Evolutionary conservation across 1,140 invertebrate genomes (phyloP).

Genomic region (Maconellicoccus hirsutus): DNA sequence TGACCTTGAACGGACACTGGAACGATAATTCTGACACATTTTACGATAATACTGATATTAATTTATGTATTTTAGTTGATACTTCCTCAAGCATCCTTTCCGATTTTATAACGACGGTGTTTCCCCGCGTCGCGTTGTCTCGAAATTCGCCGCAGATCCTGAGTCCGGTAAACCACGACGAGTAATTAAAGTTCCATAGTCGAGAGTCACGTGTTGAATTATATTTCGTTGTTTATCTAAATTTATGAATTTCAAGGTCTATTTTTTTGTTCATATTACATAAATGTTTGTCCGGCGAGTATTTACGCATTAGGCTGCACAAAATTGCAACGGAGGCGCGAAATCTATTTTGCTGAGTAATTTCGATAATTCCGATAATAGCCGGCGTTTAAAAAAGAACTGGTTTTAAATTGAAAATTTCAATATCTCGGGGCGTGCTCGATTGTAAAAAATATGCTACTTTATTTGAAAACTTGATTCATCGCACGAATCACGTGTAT

Average conservation of each 20-base stretch:
- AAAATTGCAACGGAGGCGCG: background rate
- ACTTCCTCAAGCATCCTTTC: constrained; percentile 2
- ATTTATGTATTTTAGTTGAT: background rate
- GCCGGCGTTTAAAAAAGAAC: too few species aligned
- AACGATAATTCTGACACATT: background rate
- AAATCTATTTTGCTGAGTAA: too few species aligned
- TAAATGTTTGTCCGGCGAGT: background rate
- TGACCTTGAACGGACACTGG: background rate
- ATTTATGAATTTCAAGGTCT: constrained; percentile 3
- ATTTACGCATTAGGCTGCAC: background rate
- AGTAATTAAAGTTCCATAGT: background rate
- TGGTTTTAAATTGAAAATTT: too few species aligned
- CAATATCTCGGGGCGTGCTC: too few species aligned
- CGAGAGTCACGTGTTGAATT: background rate
- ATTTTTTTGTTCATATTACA: background rate
- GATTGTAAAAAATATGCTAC: too few species aligned
- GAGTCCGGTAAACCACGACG: too few species aligned
- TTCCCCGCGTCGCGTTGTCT: too few species aligned
- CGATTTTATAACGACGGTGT: background rate
- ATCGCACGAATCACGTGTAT: too few species aligned
- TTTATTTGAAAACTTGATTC: too few species aligned
- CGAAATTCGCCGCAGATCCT: too few species aligned
- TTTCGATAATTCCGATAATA: too few species aligned
- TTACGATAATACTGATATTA: background rate
- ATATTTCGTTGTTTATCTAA: constrained; percentile 1